Conservation (phyloP, 2,113 vertebrate genomes). For the Ciconia maguari region DNA sequence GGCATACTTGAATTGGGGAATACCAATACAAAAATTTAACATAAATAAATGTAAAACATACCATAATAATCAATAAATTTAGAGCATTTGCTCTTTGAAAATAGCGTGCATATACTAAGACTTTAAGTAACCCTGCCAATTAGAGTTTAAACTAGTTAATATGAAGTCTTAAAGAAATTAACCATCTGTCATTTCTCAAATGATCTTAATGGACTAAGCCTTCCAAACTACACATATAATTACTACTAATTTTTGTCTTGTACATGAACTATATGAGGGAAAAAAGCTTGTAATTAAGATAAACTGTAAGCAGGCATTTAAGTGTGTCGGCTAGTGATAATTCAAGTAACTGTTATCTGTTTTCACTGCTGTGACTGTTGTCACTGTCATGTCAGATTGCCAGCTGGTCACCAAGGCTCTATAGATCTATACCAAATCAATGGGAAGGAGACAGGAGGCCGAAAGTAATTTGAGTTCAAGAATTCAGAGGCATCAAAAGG, state of each 20-base stretch:
- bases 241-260: conserved; percentile 10
- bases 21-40: not conserved
- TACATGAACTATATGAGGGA: not conserved
- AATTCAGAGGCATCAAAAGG: not conserved
- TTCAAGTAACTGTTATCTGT: not conserved
- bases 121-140: conserved; percentile 5
- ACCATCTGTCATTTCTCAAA: conserved; percentile 23
- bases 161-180: conserved; percentile 13
- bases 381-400: not conserved
- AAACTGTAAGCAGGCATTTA: not conserved
- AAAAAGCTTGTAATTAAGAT: not conserved
- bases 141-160: conserved; percentile 30
- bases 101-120: not conserved
- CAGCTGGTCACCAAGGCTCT: not conserved
- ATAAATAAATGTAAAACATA: not conserved
- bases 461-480: not conserved
- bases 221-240: not conserved
- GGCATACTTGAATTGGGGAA: not conserved
- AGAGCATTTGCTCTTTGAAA: not conserved
- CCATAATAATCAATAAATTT: not conserved
- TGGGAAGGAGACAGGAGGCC: not conserved
- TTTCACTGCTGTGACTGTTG: not conserved
- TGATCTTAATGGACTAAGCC: not conserved
- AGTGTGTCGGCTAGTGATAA: not conserved
- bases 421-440: not conserved